Evolutionary conservation across 2,797 vertebrate species (phyloP), one percentile per base, ranked within the genome.

Genomic region (Helostoma temminkii): DNA sequence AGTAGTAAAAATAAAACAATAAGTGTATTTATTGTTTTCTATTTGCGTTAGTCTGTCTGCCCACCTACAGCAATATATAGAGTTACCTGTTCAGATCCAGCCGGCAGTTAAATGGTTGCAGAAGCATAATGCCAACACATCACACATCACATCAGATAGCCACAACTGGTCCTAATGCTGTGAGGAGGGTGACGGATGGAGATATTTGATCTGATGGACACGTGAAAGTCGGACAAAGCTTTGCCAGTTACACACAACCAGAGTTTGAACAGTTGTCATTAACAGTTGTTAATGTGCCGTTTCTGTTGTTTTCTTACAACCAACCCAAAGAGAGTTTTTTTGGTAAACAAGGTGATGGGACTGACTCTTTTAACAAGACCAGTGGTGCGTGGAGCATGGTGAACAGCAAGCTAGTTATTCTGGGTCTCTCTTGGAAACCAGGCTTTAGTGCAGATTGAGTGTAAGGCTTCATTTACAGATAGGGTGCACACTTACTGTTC

Each of bases 401-500:
- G 9, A 36, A 50, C 43, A 32, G 54, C 4, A 54, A 52, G 47
- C 16, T 22, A 53, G 6, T 56, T 45, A 6, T 64, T 47, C 56
- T 10, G 32, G 2, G 18, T 45, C 53, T 42, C 63, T 36, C 43
- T 46, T 39, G 34, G 39, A 62, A 59, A 46, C 16, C 43, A 34
- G 24, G 39, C 37, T 28, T 55, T 6, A n/a, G 16, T 34, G 52
- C 26, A 64, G 71, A 71, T 49, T 67, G 34, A 58, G 19, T 21
- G 19, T 16, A 52, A 50, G 25, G 22, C 24, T 56, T 18, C 8
- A 11, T 66, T 16, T 9, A 49, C 34, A 5, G 3, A 24, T 19
- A 16, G 30, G 28, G 14, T 21, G 15, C 18, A n/a, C 21, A 18
- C 19, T 58, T n/a, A 9, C 39, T 6, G 30, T 50, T n/a, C 28